Base-by-base conservation (phyloP, 2,797 vertebrate species). In the Dendrocincla tyrannina region DNA sequence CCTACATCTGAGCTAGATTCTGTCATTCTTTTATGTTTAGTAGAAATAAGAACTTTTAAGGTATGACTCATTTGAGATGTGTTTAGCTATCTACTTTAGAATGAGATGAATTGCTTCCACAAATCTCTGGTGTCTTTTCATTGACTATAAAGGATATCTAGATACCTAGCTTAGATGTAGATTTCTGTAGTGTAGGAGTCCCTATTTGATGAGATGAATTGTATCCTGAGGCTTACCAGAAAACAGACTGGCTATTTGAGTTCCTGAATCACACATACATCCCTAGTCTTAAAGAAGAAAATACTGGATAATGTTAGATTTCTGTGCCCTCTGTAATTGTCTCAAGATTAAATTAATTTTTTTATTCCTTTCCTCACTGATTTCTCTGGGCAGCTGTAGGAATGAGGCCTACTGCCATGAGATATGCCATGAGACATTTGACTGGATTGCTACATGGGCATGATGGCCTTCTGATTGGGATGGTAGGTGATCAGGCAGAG, bases 21-120 rank as follows among this genome's bases (percentile, higher is more conserved):
- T 93, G 75, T 41, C 35, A 42, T 89, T 92, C 75, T 83, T 82
- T 77, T 85, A 27, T 55, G 10, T 41, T 81, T 81, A 81, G 53
- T 62, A 50, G 32, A 84, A 89, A 76, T 47, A 66, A 50, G 39
- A 59, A 72, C 62, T 88, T 94, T 44, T 52, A 80, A 90, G 23
- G 42, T 87, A 41, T 91, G 89, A 91, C 42, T 79, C 75, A 83
- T 87, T 67, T 70, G 64, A 56, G 52, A 50, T 88, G 80, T 70
- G 92, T 91, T 92, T 89, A 85, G 56, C 17, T 85, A 30, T 17
- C 75, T 89, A 4, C 75, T 83, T 89, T 49, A 78, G 46, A 93
- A 81, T 92, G 27, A 64, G 24, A 50, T 60, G 0, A 92, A 74
- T 85, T 74, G 33, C 41, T 80, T 56, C 41, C 79, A 92, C 49